Base-by-base conservation (phyloP, 2,113 vertebrate genomes). In the Rhinogobius similis region DNA sequence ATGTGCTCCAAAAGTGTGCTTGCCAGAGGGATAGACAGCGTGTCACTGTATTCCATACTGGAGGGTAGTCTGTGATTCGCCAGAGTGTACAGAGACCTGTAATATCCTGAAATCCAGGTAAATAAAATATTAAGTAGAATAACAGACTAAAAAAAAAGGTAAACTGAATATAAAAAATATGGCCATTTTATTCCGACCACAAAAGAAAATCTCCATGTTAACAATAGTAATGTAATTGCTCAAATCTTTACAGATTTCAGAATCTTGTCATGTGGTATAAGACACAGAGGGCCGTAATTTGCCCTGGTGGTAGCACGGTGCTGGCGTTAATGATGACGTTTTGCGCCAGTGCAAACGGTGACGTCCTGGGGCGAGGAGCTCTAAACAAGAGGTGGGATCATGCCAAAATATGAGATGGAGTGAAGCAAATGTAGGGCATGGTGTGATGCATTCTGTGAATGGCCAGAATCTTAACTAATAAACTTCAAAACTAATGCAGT, bases 1-100 rank as follows among this genome's bases (percentile, higher is more conserved):
- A 95, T 94, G 94, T 99, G 96, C 90, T 98, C 96, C 90, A 99
- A 92, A 89, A 99, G 91, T 88, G 93, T 94, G 92, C 95, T 96
- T 90, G 98, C 98, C 85, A 98, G 88, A 76, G 96, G 96, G 84
- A 97, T 91, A 88, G 93, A 94, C 73, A 95, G 95, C 76, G 95
- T 86, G 62, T 96, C 94, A 29, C 93, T 94, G 92, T 98, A 98
- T 75, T 98, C 96, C 93, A 99, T 91, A 93, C 97, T 97, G 23
- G 95, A 91, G 62, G 97, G 98, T 88, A 99, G 96, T 75, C 96
- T 96, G 93, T 94, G 93, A 93, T 98, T 98, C 85, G 96, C 96
- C 78, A 99, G 90, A 90, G 96, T 91, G 89, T 96, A 98, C 84
- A 98, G 94, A 68, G 95, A 95, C 87, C 88, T 94, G 89, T 98